These are phyloP conservation scores for Montifringilla adamsi DNA, from an alignment of 2,113 vertebrate genomes.

Conservation along the genomic window DNA sequence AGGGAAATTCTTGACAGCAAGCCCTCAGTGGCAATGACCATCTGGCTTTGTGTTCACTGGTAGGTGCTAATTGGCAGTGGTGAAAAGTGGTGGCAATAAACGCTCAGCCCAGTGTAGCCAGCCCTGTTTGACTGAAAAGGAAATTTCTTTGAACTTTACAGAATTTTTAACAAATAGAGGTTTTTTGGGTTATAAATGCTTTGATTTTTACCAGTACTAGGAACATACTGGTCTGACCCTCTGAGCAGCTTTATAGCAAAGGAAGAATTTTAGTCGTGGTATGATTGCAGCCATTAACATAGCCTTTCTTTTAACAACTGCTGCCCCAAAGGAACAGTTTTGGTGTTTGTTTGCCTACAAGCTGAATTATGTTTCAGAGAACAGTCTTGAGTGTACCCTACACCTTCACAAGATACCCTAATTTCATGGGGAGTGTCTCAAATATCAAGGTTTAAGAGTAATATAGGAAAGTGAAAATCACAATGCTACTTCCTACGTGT, in stretches of 20 bases:
- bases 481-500: neutral
- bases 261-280: neutral
- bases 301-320: conserved; percentile 3
- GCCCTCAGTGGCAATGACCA: conserved; percentile 6
- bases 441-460: neutral
- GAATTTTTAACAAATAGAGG: conserved; percentile 22
- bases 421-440: conserved; percentile 33
- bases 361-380: neutral
- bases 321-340: neutral
- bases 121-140: neutral
- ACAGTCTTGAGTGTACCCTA: neutral
- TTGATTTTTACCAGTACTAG: neutral
- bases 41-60: conserved; percentile 46
- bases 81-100: conserved; percentile 59
- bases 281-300: neutral
- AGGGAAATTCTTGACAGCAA: conserved; percentile 46
- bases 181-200: neutral
- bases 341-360: neutral
- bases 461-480: neutral
- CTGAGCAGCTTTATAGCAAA: neutral
- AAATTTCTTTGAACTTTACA: conserved; percentile 61
- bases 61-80: conserved; percentile 66
- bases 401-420: neutral
- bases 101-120: conserved; percentile 14
- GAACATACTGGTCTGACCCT: neutral